A percentile compares a stretch with the other conserved stretches of the same genome.
Conservation (phyloP, 2,113 vertebrate genomes). For the Shinisaurus crocodilurus region DNA sequence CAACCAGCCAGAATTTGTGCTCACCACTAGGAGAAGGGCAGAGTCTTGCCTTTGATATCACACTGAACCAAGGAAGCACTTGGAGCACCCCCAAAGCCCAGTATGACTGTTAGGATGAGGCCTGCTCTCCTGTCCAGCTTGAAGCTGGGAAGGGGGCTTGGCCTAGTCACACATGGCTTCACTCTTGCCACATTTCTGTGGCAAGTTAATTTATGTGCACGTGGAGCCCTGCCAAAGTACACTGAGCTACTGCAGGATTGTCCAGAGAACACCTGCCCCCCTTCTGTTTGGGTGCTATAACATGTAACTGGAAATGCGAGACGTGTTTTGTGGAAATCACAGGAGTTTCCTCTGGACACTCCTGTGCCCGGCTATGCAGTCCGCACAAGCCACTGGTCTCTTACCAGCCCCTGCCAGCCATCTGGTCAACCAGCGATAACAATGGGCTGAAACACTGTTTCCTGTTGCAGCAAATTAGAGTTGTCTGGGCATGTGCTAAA, state of each 20-base stretch:
- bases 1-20: background rate
- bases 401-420: background rate
- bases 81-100: background rate
- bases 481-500: background rate
- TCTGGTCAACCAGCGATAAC: background rate
- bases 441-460: background rate
- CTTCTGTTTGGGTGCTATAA: background rate
- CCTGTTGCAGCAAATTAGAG: background rate
- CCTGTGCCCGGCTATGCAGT: background rate
- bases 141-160: background rate
- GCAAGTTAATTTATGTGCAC: background rate
- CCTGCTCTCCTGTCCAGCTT: background rate
- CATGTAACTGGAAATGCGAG: background rate
- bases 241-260: background rate
- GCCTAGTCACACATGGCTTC: background rate
- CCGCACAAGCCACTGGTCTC: background rate
- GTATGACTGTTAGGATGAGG: background rate
- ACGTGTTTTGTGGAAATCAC: background rate
- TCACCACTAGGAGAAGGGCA: too few species aligned
- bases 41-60: background rate
- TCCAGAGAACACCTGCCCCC: background rate
- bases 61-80: background rate
- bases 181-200: background rate
- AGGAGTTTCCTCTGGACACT: background rate
- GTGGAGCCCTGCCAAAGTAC: background rate